These are phyloP conservation scores for Kryptolebias ocellatus DNA, from an alignment of 2,797 vertebrate genomes.

Conservation along the genomic window DNA sequence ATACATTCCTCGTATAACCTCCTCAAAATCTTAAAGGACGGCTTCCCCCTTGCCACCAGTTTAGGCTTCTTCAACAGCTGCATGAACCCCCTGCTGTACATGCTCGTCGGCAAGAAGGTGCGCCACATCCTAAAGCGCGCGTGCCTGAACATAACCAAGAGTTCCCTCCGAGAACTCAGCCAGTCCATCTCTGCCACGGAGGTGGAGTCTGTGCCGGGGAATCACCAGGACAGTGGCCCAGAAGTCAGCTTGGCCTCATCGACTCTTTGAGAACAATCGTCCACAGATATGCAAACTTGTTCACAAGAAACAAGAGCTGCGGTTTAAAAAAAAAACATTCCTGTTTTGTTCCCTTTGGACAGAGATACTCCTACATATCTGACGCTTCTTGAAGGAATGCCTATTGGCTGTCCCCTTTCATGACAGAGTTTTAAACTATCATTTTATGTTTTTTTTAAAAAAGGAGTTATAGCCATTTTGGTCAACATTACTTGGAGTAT, in stretches of 20 bases:
- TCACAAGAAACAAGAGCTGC: not conserved
- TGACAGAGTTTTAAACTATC: no score
- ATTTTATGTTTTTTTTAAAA: no score
- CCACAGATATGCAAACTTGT: not conserved
- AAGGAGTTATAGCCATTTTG: no score
- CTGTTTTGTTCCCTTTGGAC: not conserved
- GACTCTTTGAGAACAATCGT: conserved; percentile 54
- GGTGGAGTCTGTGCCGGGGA: conserved; percentile 58
- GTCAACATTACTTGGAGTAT: no score
- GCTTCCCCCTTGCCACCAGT: conserved; percentile 91
- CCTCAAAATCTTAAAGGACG: conserved; percentile 80
- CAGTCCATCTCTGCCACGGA: conserved; percentile 88
- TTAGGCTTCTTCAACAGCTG: conserved; percentile 97
- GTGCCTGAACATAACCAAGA: conserved; percentile 88
- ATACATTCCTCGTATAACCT: conserved; percentile 81
- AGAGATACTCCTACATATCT: no score
- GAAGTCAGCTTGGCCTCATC: conserved; percentile 68
- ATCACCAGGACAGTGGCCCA: conserved; percentile 36
- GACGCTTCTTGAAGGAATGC: no score
- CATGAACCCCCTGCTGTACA: conserved; percentile 94
- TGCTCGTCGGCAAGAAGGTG: conserved; percentile 90
- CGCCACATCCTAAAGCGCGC: conserved; percentile 84
- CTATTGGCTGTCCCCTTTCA: no score
- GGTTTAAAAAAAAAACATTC: not conserved
- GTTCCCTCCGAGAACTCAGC: conserved; percentile 89